These are phyloP conservation scores for Liasis olivaceus DNA, from an alignment of 2,797 vertebrate species.

Conservation along the genomic window DNA sequence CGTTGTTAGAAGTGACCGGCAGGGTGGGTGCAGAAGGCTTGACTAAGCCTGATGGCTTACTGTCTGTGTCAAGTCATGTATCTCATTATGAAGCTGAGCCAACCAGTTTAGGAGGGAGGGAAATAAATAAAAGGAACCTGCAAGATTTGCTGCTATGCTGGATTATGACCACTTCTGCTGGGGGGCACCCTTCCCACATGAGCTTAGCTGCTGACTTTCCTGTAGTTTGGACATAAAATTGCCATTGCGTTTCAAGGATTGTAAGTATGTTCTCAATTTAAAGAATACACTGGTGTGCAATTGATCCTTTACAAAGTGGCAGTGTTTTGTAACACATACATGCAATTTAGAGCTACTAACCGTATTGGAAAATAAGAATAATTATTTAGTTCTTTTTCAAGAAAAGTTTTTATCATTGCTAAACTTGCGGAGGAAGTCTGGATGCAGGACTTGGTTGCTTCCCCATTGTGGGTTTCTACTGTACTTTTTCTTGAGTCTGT, in stretches of 20 bases:
- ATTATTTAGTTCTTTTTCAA: neutral
- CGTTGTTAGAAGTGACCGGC: neutral
- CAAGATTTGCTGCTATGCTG: neutral
- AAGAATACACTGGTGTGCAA: neutral
- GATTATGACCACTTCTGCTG: neutral
- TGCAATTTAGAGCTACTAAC: neutral
- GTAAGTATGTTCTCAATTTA: neutral
- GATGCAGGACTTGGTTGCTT: neutral
- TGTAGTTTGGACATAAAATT: neutral
- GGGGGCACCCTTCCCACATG: neutral
- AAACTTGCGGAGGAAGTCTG: neutral
- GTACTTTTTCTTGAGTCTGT: neutral
- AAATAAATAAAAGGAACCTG: neutral
- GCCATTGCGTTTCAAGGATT: neutral
- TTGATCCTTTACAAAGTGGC: neutral
- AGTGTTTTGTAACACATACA: neutral
- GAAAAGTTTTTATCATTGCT: too few relatives aligned
- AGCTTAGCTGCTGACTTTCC: neutral
- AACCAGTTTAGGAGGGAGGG: neutral
- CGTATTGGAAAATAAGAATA: neutral
- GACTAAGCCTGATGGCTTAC: neutral
- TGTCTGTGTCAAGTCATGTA: neutral
- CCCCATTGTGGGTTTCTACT: neutral
- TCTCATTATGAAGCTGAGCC: neutral
- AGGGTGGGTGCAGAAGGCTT: conserved; percentile 21